Base-by-base conservation (phyloP, 1,140 invertebrate genomes). In the Streblospio benedicti region DNA sequence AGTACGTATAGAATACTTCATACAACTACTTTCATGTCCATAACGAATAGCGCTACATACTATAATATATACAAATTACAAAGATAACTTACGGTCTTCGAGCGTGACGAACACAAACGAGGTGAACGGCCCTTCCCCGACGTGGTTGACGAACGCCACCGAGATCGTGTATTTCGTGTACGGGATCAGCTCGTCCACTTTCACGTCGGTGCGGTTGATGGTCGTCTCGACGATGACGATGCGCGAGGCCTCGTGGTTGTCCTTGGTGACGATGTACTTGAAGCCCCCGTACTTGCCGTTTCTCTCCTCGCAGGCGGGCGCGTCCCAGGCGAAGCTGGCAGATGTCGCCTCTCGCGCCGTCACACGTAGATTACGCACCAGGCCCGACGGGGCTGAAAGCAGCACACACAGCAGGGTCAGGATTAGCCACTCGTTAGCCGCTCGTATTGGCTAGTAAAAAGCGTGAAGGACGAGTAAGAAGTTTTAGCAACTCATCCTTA, bases 141-240 rank as follows among this genome's bases (percentile, higher is more conserved):
- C 20, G 32, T 61, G 52, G 28, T 61, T 61, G 4, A 52, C 41
- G 41, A 45, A 56, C 52, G 41, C 44, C 32, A 61, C 31, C 32
- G 44, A n/a, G 12, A 55, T 23, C 23, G 28, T 55, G 53, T 61
- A 61, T 16, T 54, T 56, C 12, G 52, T 55, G 41, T 45, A 61
- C 2, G 59, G 59, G 20, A 61, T 44, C 5, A 61, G 53, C 4
- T 45, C 28, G n/a, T 33, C 20, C 41, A 61, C 32, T 31, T 45
- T 43, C 1, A 61, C 20, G 28, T 61, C 53, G 5, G 59, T 61
- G 3, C 30, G 9, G 25, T 61, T 56, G 9, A 61, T 43, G 2
- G n/a, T 28, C 9, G 41, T 16, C 16, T 32, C 31, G 18, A 20
- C 30, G 27, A 25, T 51, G 43, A 45, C n/a, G 32, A n/a, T 16